A percentile compares a stretch with the other conserved stretches of the same genome.
Conservation (phyloP, 2,797 vertebrate genomes). For the Myoxocephalus aenaeus region DNA sequence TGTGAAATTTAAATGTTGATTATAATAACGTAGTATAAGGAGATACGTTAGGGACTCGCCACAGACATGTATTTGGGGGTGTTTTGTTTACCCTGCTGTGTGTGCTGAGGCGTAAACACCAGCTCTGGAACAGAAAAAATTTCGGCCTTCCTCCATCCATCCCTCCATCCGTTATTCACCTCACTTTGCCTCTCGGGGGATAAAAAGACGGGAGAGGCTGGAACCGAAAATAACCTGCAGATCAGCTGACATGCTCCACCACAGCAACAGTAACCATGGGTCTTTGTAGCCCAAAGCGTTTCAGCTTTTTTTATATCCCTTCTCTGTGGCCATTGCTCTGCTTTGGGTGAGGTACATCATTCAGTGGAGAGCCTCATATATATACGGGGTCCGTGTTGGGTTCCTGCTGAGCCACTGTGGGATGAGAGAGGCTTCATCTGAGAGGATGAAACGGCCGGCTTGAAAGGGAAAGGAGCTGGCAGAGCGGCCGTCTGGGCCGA, state of each 20-base stretch:
- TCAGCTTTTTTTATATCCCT: conserved; percentile 28
- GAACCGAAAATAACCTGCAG: conserved; percentile 47
- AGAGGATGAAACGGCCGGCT: conserved; percentile 37
- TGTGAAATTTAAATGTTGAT: conserved; percentile 2
- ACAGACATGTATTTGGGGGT: background rate
- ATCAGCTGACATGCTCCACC: conserved; percentile 36
- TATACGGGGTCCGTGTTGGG: conserved; percentile 8
- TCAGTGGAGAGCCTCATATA: conserved; percentile 20
- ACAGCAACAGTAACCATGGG: conserved; percentile 20
- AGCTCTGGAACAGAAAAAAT: conserved; percentile 7
- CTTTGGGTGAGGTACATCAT: conserved; percentile 42
- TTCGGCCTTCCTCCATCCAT: background rate
- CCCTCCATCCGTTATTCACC: conserved; percentile 1
- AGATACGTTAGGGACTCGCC: background rate
- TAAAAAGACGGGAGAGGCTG: conserved; percentile 5
- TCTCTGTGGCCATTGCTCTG: background rate
- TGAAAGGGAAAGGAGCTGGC: conserved; percentile 29
- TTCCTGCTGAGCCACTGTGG: conserved; percentile 38
- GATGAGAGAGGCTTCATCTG: conserved; percentile 36
- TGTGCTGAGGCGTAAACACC: conserved; percentile 1
- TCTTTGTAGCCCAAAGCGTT: conserved; percentile 42
- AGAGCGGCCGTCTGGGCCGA: conserved; percentile 11
- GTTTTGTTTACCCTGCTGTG: conserved; percentile 8
- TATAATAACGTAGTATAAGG: background rate
- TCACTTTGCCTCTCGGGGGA: conserved; percentile 30